Evolutionary conservation across 2,888 invertebrate genomes (phyloP), one percentile per base, ranked within the genome.

Genomic region (Nematopogon swammerdamellus): DNA sequence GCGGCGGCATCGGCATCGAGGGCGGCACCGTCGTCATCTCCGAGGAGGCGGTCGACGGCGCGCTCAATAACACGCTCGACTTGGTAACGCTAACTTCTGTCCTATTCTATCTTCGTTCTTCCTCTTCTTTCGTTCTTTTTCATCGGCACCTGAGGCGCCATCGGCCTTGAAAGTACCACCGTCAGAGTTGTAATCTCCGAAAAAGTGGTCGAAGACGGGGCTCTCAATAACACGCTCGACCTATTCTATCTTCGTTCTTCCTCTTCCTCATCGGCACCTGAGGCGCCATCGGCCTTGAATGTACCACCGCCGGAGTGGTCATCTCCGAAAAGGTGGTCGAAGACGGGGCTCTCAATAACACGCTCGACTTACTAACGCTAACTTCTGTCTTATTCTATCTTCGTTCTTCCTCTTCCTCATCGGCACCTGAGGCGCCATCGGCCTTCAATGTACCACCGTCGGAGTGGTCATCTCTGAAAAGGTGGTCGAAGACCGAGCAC

Each of bases 191-290:
- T n/a, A n/a, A n/a, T n/a, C n/a, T n/a, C n/a, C n/a, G n/a, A n/a
- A n/a, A n/a, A n/a, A n/a, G n/a, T n/a, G n/a, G n/a, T n/a, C n/a
- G n/a, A n/a, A n/a, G n/a, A n/a, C n/a, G n/a, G n/a, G n/a, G n/a
- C n/a, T n/a, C n/a, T n/a, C n/a, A n/a, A n/a, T n/a, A n/a, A n/a
- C n/a, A n/a, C n/a, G n/a, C n/a, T n/a, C n/a, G n/a, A n/a, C n/a
- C n/a, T n/a, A n/a, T n/a, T n/a, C n/a, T n/a, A n/a, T n/a, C n/a
- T n/a, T n/a, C n/a, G n/a, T n/a, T n/a, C n/a, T n/a, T 94, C 50
- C 95, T 97, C 82, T 91, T 97, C 76, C 85, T 98, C 56, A 89
- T 98, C 62, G 90, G 90, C 49, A 98, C 97, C 0, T 95, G 95
- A 61, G 97, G 97, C 10, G 97, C 97, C 42, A 83, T 97, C 56